phyloP scores from a whole-genome alignment of 2,888 invertebrate species.

The Dendrolimus pini region DNA sequence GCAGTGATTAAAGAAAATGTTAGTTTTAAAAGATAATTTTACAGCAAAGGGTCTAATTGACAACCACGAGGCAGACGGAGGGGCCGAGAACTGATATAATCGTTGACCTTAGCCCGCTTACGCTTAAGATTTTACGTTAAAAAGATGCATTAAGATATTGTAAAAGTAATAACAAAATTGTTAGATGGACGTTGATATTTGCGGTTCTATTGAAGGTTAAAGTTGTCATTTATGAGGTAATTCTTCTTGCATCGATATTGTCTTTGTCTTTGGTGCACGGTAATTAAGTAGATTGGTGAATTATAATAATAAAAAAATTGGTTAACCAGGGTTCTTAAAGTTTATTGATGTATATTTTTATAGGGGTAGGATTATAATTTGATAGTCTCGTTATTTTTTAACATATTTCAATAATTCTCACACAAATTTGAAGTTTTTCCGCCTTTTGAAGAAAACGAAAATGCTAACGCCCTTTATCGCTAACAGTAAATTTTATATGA shows the following conservation, averaged over 20 bases:
- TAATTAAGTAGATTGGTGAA: too few species aligned
- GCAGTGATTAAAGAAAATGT: not conserved
- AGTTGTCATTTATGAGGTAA: not conserved
- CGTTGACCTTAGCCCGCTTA: slow-evolving; percentile 11
- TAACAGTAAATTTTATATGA: too few species aligned
- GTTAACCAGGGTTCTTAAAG: too few species aligned
- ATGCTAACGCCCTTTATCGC: too few species aligned
- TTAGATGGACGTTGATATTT: not conserved
- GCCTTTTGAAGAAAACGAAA: too few species aligned
- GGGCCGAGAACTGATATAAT: slow-evolving; percentile 7
- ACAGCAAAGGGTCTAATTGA: not conserved
- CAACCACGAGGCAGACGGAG: not conserved
- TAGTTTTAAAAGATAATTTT: not conserved
- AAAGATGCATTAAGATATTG: slow-evolving; percentile 13
- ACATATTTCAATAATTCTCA: too few species aligned
- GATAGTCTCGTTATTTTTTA: too few species aligned
- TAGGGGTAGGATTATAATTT: too few species aligned
- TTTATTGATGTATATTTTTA: too few species aligned
- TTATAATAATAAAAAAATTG: too few species aligned
- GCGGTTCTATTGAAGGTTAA: not conserved
- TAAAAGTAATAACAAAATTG: not conserved
- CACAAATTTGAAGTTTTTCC: too few species aligned
- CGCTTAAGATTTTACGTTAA: slow-evolving; percentile 11
- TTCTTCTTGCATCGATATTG: not conserved
- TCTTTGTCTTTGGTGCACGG: not conserved